Evolutionary conservation across 2,113 vertebrate genomes (phyloP).

Genomic region (Nothobranchius kuhntae): DNA sequence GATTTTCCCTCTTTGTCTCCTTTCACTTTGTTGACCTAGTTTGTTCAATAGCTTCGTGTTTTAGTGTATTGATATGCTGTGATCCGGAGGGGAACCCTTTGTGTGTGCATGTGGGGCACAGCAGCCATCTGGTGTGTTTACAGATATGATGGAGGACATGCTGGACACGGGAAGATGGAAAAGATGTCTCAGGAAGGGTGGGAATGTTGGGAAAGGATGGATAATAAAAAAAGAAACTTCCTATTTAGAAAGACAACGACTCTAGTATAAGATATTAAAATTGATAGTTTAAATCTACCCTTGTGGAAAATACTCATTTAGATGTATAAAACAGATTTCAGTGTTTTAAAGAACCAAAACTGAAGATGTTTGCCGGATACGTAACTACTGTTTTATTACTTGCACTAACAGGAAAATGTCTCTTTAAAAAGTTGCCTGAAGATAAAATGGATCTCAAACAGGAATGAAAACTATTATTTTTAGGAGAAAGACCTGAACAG

Average conservation of each 20-base stretch:
- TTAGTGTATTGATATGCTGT: constrained; percentile 21
- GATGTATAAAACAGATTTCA: no score
- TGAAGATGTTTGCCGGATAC: no score
- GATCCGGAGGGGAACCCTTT: constrained; percentile 22
- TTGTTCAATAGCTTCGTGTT: constrained; percentile 49
- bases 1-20: constrained; percentile 39
- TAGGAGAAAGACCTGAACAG: constrained; percentile 27
- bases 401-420: no score
- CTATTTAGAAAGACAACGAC: no score
- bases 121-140: constrained; percentile 14
- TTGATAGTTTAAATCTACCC: no score
- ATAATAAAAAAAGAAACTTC: not conserved
- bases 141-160: constrained; percentile 23
- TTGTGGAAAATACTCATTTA: no score
- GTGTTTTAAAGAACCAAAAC: no score
- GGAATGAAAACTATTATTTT: not conserved
- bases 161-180: constrained; percentile 64
- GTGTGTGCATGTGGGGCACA: constrained; percentile 4
- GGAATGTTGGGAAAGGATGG: not conserved
- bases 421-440: not conserved
- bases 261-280: no score
- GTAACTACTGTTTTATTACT: not conserved
- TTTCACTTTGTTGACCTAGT: constrained; percentile 58
- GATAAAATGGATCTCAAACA: not conserved
- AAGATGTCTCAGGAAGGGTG: constrained; percentile 41